These are phyloP conservation scores for Rotaria sp. DNA, from an alignment of 2,888 invertebrate species.

Conservation along the genomic window DNA sequence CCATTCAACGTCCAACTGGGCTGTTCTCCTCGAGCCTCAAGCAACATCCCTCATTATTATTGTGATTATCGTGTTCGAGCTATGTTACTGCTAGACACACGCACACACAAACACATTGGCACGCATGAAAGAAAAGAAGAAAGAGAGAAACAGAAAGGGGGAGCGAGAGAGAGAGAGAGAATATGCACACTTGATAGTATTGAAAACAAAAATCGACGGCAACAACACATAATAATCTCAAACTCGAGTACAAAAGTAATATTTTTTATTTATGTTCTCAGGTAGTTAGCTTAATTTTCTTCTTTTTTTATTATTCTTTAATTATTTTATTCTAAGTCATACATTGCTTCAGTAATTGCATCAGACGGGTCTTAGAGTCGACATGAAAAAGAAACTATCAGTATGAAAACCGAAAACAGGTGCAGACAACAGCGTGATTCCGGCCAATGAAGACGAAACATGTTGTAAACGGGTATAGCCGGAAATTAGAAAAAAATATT, in stretches of 20 bases:
- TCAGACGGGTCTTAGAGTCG: not conserved
- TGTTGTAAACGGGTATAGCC: not conserved
- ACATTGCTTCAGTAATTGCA: too few species aligned
- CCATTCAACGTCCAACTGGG: not conserved
- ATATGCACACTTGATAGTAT: not conserved
- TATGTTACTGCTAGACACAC: not conserved
- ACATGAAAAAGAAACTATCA: not conserved
- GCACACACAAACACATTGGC: not conserved
- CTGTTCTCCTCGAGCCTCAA: not conserved
- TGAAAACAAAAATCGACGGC: not conserved
- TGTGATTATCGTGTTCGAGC: not conserved
- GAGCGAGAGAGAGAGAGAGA: not conserved
- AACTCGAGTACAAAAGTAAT: not conserved
- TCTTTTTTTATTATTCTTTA: too few species aligned
- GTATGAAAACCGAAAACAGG: not conserved
- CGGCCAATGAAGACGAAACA: not conserved
- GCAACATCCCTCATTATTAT: slow-evolving; percentile 1
- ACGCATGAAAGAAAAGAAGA: not conserved
- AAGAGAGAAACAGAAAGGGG: not conserved
- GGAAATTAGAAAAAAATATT: not conserved
- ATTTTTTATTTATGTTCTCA: not conserved
- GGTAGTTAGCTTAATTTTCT: too few species aligned
- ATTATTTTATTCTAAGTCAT: too few species aligned
- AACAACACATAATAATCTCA: not conserved
- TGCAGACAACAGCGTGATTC: not conserved